phyloP scores from a whole-genome alignment of 2,888 invertebrate species.

The Nesidiocoris tenuis region DNA sequence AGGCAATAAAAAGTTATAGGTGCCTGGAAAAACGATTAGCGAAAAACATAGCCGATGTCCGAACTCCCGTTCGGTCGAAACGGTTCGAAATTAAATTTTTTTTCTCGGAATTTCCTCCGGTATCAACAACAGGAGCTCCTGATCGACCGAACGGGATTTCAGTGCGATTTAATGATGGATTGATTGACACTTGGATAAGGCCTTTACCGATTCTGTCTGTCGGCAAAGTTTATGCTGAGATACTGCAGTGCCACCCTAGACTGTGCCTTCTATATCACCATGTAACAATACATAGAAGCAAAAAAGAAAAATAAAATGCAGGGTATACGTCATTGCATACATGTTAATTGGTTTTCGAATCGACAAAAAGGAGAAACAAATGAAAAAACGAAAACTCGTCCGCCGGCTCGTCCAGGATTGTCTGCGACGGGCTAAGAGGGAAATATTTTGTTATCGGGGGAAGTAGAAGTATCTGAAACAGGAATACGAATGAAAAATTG shows the following conservation, averaged over 20 bases:
- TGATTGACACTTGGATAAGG: constrained; percentile 38
- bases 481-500: constrained; percentile 39
- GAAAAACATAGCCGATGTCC: neutral
- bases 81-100: constrained; percentile 38
- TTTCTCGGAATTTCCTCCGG: too few species aligned
- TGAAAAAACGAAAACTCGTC: neutral
- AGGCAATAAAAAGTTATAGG: too few species aligned
- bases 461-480: constrained; percentile 45
- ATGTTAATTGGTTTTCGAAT: constrained; percentile 11
- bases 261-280: constrained; percentile 51
- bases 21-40: neutral
- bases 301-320: constrained; percentile 50
- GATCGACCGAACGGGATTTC: constrained; percentile 39
- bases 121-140: too few species aligned
- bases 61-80: neutral
- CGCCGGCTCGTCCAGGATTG: neutral
- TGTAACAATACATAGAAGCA: constrained; percentile 54
- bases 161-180: constrained; percentile 3
- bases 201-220: constrained; percentile 48
- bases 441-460: neutral
- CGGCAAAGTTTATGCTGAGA: constrained; percentile 45
- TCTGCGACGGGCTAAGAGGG: neutral
- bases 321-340: constrained; percentile 39
- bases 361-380: constrained; percentile 9
- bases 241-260: constrained; percentile 45